These are phyloP conservation scores for Spea hammondii DNA, from an alignment of 2,797 vertebrate species.

Conservation along the genomic window DNA sequence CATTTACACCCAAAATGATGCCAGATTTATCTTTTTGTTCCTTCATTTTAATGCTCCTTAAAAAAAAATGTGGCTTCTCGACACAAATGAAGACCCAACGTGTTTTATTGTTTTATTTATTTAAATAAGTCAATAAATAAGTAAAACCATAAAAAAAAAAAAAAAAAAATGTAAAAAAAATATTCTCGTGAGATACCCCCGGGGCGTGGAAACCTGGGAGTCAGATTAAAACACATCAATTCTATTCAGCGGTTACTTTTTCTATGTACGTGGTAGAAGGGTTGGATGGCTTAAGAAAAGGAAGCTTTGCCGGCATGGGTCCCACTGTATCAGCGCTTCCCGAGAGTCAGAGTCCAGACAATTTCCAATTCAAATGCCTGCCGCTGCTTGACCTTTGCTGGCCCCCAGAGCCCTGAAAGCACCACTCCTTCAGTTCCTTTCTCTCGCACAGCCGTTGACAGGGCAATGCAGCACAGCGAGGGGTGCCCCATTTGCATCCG, in stretches of 20 bases:
- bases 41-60: conserved; percentile 57
- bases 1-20: conserved; percentile 32
- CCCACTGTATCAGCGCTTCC: conserved; percentile 65
- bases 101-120: too few relatives aligned
- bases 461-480: conserved; percentile 83
- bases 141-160: too few relatives aligned
- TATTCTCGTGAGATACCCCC: too few relatives aligned
- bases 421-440: conserved; percentile 79
- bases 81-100: neutral
- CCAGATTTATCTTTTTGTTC: conserved; percentile 48
- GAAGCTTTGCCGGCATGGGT: conserved; percentile 6
- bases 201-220: too few relatives aligned
- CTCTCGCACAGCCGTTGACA: conserved; percentile 86
- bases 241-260: too few relatives aligned
- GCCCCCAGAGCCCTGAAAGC: conserved; percentile 78
- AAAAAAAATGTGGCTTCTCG: conserved; percentile 56
- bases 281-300: neutral
- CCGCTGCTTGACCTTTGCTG: conserved; percentile 93
- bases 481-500: conserved; percentile 95
- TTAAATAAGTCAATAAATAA: too few relatives aligned
- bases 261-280: neutral
- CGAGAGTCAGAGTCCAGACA: conserved; percentile 84
- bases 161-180: too few relatives aligned
- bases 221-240: too few relatives aligned
- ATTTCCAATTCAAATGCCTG: conserved; percentile 99